A percentile compares a stretch with the other conserved stretches of the same genome.
phyloP scores from a whole-genome alignment of 2,113 vertebrate genomes.

The Mesoclemmys tuberculata region DNA sequence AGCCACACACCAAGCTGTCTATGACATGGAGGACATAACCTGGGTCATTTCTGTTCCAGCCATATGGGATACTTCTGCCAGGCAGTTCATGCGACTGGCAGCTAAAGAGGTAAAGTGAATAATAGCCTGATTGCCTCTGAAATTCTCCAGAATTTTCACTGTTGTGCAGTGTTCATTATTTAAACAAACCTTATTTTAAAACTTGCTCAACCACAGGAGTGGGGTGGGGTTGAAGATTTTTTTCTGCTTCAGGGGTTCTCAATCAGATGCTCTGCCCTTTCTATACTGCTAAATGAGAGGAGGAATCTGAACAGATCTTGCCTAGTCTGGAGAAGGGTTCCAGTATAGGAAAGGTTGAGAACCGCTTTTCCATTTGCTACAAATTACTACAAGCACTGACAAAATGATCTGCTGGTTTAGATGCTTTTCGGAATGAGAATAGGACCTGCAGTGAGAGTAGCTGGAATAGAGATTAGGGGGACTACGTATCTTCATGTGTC shows the following conservation, averaged over 20 bases:
- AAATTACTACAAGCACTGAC: not conserved
- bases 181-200: not conserved
- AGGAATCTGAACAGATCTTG: not conserved
- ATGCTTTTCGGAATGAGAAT: not conserved
- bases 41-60: conserved; percentile 72
- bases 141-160: not conserved
- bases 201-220: not conserved
- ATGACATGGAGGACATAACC: conserved; percentile 20
- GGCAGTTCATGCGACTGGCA: conserved; percentile 72
- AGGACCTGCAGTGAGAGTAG: not conserved
- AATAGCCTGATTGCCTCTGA: not conserved
- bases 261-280: not conserved
- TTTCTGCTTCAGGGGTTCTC: not conserved
- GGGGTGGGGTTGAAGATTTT: not conserved
- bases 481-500: not conserved
- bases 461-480: not conserved
- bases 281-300: fast-evolving
- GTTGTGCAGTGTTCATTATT: not conserved
- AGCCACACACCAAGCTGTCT: not conserved
- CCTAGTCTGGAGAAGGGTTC: not conserved
- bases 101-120: conserved; percentile 47
- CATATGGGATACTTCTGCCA: conserved; percentile 64
- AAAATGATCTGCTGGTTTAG: not conserved
- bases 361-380: not conserved
- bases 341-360: too few species aligned